phyloP scores from a whole-genome alignment of 2,888 invertebrate genomes.

The Lysandra coridon region DNA sequence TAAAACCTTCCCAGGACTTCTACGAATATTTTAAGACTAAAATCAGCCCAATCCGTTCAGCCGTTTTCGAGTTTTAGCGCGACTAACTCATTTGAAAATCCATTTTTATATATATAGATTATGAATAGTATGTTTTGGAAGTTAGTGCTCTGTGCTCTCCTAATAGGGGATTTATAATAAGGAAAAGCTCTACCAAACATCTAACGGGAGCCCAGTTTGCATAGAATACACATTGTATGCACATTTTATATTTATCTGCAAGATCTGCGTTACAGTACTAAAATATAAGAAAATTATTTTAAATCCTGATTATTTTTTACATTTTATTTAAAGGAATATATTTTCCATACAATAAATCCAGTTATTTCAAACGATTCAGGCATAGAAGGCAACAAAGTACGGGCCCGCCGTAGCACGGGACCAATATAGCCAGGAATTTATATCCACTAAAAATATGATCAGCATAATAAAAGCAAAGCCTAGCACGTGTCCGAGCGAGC shows the following conservation, averaged over 20 bases:
- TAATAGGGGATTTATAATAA: neutral
- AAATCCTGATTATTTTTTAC: neutral
- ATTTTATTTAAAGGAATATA: too few species aligned
- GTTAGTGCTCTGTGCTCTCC: neutral
- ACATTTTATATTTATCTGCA: neutral
- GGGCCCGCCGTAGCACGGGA: neutral
- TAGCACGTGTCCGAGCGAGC: conserved; percentile 57
- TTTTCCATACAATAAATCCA: neutral
- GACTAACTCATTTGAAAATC: too few species aligned
- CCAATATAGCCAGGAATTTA: conserved; percentile 2
- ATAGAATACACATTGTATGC: neutral
- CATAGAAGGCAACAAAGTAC: too few species aligned
- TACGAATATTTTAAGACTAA: too few species aligned
- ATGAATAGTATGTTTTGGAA: neutral
- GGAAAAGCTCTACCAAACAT: neutral
- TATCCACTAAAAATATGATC: conserved; percentile 28
- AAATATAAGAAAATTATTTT: neutral
- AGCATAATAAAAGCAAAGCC: conserved; percentile 35
- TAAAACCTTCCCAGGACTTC: too few species aligned
- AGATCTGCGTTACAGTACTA: neutral
- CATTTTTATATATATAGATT: too few species aligned
- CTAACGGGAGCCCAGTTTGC: neutral
- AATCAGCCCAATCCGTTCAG: too few species aligned
- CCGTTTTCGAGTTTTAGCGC: too few species aligned
- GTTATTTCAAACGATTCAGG: too few species aligned